phyloP scores from a whole-genome alignment of 2,113 vertebrate genomes.

The Heterotilapia buettikoferi region DNA sequence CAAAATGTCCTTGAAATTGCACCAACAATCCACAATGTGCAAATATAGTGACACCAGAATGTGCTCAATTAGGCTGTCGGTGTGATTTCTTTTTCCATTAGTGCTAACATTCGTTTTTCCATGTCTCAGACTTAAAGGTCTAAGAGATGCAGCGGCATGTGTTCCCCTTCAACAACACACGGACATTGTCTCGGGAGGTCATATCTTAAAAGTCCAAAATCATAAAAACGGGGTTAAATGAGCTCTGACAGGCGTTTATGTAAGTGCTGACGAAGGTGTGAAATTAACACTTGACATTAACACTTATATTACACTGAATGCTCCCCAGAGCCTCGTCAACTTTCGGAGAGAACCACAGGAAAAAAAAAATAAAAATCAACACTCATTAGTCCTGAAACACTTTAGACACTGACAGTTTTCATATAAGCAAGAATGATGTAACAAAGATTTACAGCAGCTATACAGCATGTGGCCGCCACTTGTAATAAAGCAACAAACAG shows the following conservation, averaged over 20 bases:
- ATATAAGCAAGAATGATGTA: not conserved
- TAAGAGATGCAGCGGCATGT: not conserved
- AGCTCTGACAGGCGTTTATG: not conserved
- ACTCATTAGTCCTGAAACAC: not conserved
- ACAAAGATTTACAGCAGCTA: not conserved
- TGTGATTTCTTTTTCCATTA: not conserved
- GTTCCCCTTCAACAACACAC: not conserved
- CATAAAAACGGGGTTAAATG: not conserved
- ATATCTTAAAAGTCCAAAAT: too few species aligned
- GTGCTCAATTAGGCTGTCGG: not conserved
- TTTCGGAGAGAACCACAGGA: not conserved
- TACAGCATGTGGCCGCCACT: not conserved
- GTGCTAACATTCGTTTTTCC: not conserved
- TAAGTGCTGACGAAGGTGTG: not conserved
- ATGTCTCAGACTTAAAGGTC: not conserved
- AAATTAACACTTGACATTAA: not conserved
- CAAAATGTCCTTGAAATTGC: not conserved
- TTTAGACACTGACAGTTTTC: not conserved
- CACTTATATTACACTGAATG: not conserved
- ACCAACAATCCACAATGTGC: not conserved
- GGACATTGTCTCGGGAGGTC: not conserved
- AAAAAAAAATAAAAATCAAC: not conserved
- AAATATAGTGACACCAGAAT: not conserved
- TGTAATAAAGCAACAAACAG: not conserved
- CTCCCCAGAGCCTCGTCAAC: not conserved